These are phyloP conservation scores for Gasterosteus aculeatus DNA, from an alignment of 2,113 vertebrate species.

Conservation along the genomic window DNA sequence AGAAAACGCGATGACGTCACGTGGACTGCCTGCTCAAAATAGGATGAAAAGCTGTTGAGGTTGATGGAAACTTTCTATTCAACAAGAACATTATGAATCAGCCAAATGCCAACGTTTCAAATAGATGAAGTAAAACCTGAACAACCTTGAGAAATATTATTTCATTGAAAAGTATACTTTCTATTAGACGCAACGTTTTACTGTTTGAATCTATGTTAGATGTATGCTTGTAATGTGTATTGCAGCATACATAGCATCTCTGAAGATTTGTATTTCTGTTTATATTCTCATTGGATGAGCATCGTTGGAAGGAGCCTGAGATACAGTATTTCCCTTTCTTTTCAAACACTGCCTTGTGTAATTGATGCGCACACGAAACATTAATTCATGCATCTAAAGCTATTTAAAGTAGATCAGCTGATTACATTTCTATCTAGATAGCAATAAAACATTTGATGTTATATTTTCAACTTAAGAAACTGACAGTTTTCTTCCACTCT, in stretches of 20 bases:
- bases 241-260: not conserved
- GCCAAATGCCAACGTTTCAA: not conserved
- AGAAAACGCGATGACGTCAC: constrained; percentile 42
- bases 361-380: not conserved
- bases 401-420: not conserved
- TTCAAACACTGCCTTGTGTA: not conserved
- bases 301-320: not conserved
- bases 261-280: not conserved
- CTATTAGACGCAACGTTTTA: not conserved
- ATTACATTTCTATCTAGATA: not conserved
- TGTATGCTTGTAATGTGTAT: not conserved
- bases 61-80: not conserved
- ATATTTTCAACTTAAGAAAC: not conserved
- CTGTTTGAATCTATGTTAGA: not conserved
- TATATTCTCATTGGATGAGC: not conserved
- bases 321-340: not conserved
- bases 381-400: not conserved
- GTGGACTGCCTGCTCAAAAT: constrained; percentile 31
- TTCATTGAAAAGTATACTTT: not conserved
- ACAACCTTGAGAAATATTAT: not conserved
- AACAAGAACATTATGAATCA: fast-evolving
- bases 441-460: not conserved
- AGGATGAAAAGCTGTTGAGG: not conserved
- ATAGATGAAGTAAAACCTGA: not conserved
- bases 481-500: not conserved